Base-by-base conservation (phyloP, 2,888 invertebrate genomes). In the Willowsia nigromaculata region DNA sequence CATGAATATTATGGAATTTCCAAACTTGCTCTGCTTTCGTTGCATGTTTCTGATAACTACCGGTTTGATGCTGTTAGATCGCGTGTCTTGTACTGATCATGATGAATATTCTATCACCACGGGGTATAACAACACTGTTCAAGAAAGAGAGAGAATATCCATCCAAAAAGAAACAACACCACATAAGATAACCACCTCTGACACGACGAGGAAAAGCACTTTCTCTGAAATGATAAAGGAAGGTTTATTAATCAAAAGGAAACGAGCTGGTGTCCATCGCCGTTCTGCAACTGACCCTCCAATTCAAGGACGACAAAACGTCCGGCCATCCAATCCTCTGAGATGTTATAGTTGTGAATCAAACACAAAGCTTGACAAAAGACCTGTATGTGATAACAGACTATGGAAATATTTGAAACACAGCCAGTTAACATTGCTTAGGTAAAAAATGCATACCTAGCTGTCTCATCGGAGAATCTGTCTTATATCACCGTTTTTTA, bases 381-480 rank as follows among this genome's bases (percentile, higher is more conserved):
- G 88, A 18, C 87, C 90, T 0, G 22, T 68, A 33, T 90, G 90
- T 27, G 90, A 90, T 43, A 76, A 37, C 33, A 53, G 56, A 18
- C 53, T 90, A 37, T 90, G 80, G 81, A 83, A 84, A 18, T 87
- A 87, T 22, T 30, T 90, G 22, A 76, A 71, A 7, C 87, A 90
- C 30, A 87, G 87, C 25, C 87, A 90, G 47, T 87, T 84, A 37
- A 47, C 87, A 22, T 22, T 65, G 6, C 15, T 90, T 13, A 90
- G 80, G 90, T 90, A 56, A n/a, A n/a, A n/a, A n/a, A n/a, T n/a
- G n/a, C n/a, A n/a, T n/a, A n/a, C n/a, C n/a, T n/a, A n/a, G n/a
- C n/a, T n/a, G n/a, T n/a, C n/a, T n/a, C n/a, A n/a, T n/a, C n/a
- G n/a, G n/a, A n/a, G n/a, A n/a, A n/a, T n/a, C n/a, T n/a, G n/a